A percentile compares a stretch with the other conserved stretches of the same genome.
phyloP scores from a whole-genome alignment of 2,888 invertebrate species.

The Prosopocoilus inquinatus region DNA sequence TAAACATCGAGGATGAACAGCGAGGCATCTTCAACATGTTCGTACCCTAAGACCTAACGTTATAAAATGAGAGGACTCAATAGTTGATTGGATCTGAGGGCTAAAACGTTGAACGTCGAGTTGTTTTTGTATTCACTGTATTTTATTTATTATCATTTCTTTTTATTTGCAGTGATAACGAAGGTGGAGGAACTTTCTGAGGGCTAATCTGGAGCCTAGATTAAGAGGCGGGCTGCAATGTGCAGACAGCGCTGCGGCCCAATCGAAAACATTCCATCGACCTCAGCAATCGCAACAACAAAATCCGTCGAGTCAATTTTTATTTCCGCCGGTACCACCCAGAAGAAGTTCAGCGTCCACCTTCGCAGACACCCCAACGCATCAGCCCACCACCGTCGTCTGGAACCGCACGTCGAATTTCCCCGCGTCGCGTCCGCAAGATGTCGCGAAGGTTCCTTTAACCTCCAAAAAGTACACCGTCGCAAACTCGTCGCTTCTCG shows the following conservation, averaged over 20 bases:
- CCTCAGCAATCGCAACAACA: constrained; percentile 4
- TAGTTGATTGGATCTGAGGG: no score
- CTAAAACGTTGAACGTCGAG: no score
- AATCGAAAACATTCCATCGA: constrained; percentile 41
- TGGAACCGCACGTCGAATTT: background rate
- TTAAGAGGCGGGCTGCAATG: constrained; percentile 46
- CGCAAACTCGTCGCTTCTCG: constrained; percentile 36
- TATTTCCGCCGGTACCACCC: constrained; percentile 11
- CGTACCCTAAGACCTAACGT: no score
- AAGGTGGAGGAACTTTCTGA: background rate
- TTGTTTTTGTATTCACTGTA: no score
- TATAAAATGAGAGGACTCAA: no score
- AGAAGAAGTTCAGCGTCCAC: constrained; percentile 1
- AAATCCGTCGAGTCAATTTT: constrained; percentile 1
- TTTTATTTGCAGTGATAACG: constrained; percentile 14
- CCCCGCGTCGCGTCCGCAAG: constrained; percentile 4
- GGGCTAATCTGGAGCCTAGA: constrained; percentile 32
- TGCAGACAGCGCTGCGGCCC: constrained; percentile 44
- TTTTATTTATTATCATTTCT: background rate
- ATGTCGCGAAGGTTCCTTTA: constrained; percentile 10
- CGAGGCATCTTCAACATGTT: no score
- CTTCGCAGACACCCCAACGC: background rate
- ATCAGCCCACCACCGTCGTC: constrained; percentile 7
- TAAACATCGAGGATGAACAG: no score
- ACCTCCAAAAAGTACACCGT: constrained; percentile 19